Conservation (phyloP, 2,797 vertebrate genomes). For the Rhinella marina region DNA sequence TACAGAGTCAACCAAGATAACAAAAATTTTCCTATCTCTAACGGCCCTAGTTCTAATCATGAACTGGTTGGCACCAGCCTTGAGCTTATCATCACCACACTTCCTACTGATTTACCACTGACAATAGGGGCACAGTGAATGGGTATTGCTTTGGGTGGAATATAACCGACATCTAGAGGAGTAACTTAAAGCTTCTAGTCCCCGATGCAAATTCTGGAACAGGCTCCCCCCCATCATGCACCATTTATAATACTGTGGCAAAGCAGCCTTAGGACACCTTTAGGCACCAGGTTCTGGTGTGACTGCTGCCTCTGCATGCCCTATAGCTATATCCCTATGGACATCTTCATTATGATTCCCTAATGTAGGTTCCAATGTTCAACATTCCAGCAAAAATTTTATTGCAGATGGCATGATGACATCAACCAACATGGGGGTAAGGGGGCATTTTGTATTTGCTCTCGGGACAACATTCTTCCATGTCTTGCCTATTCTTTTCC, state of each 20-base stretch:
- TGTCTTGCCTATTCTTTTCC: too few species aligned
- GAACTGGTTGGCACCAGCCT: neutral
- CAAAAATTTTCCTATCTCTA: neutral
- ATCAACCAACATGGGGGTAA: too few species aligned
- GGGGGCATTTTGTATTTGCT: too few species aligned
- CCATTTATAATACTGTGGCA: too few species aligned
- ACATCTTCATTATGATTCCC: neutral
- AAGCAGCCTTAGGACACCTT: neutral
- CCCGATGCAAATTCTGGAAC: too few species aligned
- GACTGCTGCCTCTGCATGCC: neutral
- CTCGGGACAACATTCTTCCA: too few species aligned
- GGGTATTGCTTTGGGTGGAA: neutral
- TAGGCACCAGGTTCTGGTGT: neutral
- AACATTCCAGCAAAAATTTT: too few species aligned
- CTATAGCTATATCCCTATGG: neutral
- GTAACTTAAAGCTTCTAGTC: neutral
- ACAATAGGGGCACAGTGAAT: neutral
- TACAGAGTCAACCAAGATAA: neutral
- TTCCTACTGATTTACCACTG: neutral
- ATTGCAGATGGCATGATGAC: too few species aligned
- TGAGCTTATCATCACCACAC: constrained; percentile 1
- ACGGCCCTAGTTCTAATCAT: neutral
- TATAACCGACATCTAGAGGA: neutral
- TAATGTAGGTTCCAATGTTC: neutral
- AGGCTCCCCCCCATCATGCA: too few species aligned